Base-by-base conservation (phyloP, 2,113 vertebrate genomes). In the Egretta garzetta region DNA sequence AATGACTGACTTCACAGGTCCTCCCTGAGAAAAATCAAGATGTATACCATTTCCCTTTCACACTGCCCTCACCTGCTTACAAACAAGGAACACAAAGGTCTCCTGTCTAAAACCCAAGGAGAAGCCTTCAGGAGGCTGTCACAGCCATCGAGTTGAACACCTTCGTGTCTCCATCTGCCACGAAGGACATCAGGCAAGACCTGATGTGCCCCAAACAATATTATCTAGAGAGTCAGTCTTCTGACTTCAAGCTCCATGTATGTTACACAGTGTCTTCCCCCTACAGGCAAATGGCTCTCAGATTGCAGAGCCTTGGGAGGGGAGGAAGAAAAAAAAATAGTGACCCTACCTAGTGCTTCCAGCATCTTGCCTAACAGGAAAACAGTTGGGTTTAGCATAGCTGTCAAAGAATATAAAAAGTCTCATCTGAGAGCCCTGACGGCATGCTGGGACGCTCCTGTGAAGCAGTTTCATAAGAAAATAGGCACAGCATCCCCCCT, bases 331-430 rank as follows among this genome's bases (percentile, higher is more conserved):
- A 8, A 12, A 20, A 28, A 7, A 15, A 6, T 14, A 45, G 16
- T 4, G 9, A 66, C 22, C 11, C 28, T 72, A 84, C 39, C 64
- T 72, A 66, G 14, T 64, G 19, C 55, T 86, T 81, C 50, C 55
- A 92, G 47, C 45, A 96, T 74, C 55, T 86, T 90, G 72, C 45
- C 72, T 83, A 92, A 83, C 50, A 83, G 71, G 88, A 93, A 92
- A 97, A 71, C 0, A 2, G 71, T 62, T 88, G 62, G 4, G 35
- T 89, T 79, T 47, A 74, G n/a, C 32, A 35, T 60, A 88, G 81
- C 84, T 91, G 79, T 93, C 93, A 93, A 75, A 95, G 50, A 83
- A 47, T 7, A 15, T 30, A 45, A 72, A 49, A 86, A 67, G 41
- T 55, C 67, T 76, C 30, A 41, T 74, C 19, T 0, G 0, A 90